Conservation (phyloP, 2,113 vertebrate genomes). For the Oncorhynchus clarkii region DNA sequence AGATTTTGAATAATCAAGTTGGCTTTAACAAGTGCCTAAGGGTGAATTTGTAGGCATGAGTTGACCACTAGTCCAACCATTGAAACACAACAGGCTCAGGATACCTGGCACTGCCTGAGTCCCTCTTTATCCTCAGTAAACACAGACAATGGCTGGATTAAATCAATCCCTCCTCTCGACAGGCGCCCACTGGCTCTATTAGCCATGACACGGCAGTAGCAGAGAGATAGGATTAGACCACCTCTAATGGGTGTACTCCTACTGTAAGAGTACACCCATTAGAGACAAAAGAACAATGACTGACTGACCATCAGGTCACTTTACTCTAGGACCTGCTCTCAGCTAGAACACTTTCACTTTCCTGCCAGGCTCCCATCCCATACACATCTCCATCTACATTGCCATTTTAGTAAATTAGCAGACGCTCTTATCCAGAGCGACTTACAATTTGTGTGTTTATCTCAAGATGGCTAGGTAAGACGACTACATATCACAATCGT, state of each 20-base stretch:
- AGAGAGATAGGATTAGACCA: constrained; percentile 61
- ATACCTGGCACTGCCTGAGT: constrained; percentile 22
- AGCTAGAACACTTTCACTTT: not conserved
- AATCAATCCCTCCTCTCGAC: constrained; percentile 48
- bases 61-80: constrained; percentile 9
- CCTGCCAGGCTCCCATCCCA: not conserved
- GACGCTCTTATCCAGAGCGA: too few species aligned
- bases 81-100: constrained; percentile 25
- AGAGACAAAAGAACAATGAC: constrained; percentile 58
- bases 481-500: too few species aligned
- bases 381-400: not conserved
- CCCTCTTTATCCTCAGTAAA: constrained; percentile 44
- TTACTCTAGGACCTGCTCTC: constrained; percentile 2
- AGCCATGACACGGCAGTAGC: constrained; percentile 54
- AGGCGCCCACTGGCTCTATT: constrained; percentile 51
- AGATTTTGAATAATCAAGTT: not conserved
- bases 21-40: constrained; percentile 11
- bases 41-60: constrained; percentile 19
- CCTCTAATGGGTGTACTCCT: constrained; percentile 59
- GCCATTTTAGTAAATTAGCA: too few species aligned
- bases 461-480: too few species aligned
- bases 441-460: too few species aligned
- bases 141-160: constrained; percentile 64
- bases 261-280: too few species aligned
- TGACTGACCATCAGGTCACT: constrained; percentile 13